phyloP scores from a whole-genome alignment of 2,888 invertebrate genomes.

The Sesamia inferens region DNA sequence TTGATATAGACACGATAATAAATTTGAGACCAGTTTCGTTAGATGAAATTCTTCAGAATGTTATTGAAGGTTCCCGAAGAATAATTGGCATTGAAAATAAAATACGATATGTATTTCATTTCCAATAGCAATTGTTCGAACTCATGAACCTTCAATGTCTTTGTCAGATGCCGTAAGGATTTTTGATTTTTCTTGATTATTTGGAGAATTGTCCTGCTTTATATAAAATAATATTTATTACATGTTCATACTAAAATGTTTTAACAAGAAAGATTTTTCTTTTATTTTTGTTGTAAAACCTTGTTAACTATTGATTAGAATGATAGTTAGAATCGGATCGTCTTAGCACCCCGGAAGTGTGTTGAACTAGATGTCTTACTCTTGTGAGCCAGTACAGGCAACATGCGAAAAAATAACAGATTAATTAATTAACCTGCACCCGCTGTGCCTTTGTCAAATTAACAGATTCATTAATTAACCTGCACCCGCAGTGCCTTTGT shows the following conservation, averaged over 20 bases:
- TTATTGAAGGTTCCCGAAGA: conserved; percentile 29
- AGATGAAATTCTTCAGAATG: conserved; percentile 24
- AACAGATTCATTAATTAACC: not conserved
- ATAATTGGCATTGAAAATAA: conserved; percentile 12
- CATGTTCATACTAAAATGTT: not conserved
- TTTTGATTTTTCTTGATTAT: conserved; percentile 10
- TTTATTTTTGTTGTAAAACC: conserved; percentile 2
- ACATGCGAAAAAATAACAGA: not conserved
- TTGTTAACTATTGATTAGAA: conserved; percentile 18
- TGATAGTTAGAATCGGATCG: conserved; percentile 5
- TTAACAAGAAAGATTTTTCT: not conserved
- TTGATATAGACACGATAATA: conserved; percentile 51
- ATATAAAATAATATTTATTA: not conserved
- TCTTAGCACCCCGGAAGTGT: not conserved
- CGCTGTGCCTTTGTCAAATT: not conserved
- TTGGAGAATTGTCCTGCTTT: not conserved
- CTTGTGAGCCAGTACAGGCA: not conserved
- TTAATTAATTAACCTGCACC: conserved; percentile 1
- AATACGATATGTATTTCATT: not conserved
- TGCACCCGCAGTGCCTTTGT: not conserved
- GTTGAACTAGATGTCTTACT: not conserved
- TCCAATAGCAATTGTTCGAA: too few relatives aligned
- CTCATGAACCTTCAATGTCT: too few relatives aligned
- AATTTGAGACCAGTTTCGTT: conserved; percentile 27
- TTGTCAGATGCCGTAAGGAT: conserved; percentile 5